A percentile compares a stretch with the other conserved stretches of the same genome.
These are phyloP conservation scores for Sterna hirundo DNA, from an alignment of 2,113 vertebrate genomes.

Conservation along the genomic window DNA sequence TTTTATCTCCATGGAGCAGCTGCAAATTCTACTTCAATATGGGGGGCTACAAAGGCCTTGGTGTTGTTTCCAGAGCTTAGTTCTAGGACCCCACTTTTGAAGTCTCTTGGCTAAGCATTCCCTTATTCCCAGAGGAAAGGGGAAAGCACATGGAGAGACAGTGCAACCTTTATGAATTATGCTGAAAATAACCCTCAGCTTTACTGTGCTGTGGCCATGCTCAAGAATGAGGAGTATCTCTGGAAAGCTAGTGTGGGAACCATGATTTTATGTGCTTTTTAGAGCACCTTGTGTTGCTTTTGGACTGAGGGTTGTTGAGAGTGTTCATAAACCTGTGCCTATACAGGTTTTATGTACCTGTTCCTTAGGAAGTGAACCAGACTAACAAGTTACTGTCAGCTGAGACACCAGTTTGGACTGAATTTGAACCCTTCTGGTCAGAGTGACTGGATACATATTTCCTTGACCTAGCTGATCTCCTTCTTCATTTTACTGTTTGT, in stretches of 20 bases:
- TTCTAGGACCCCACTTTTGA: background rate
- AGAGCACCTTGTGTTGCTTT: background rate
- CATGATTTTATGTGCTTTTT: background rate
- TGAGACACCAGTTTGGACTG: background rate
- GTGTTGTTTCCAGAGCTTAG: background rate
- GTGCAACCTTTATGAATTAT: background rate
- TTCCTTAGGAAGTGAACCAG: background rate
- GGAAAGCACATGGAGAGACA: background rate
- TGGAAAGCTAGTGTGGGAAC: background rate
- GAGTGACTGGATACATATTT: background rate
- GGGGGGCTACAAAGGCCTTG: background rate
- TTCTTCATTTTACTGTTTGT: background rate
- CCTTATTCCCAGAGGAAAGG: background rate
- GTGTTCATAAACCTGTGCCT: background rate
- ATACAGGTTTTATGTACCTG: background rate
- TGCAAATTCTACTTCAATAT: background rate
- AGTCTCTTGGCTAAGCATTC: background rate
- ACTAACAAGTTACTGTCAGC: background rate
- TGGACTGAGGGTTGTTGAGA: background rate
- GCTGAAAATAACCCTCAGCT: background rate
- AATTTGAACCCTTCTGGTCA: background rate
- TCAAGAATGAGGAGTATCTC: background rate
- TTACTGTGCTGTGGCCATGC: background rate
- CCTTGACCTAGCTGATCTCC: background rate
- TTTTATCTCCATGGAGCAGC: background rate